phyloP scores from a whole-genome alignment of 2,113 vertebrate species.

The Ageneiosus marmoratus region DNA sequence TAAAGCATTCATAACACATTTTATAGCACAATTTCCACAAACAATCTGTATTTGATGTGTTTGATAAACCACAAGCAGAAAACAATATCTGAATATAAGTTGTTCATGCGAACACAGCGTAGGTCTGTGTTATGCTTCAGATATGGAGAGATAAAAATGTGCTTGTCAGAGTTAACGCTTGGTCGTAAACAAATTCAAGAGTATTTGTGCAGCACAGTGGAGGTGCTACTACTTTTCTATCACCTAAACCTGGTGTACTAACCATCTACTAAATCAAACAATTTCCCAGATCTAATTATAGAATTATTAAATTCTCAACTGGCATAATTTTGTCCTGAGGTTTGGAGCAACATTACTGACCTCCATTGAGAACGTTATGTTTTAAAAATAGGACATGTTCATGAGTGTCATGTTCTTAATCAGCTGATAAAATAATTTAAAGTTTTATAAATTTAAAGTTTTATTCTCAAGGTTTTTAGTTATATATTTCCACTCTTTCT shows the following conservation, averaged over 20 bases:
- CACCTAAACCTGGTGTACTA: neutral
- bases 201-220: neutral
- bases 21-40: neutral
- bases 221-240: neutral
- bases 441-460: no score
- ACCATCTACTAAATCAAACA: neutral
- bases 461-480: no score
- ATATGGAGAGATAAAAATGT: neutral
- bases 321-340: neutral
- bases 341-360: neutral
- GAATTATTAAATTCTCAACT: no score
- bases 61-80: neutral
- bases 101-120: neutral
- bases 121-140: neutral
- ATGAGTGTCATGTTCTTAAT: no score
- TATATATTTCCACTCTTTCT: no score
- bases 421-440: no score
- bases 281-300: no score
- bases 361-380: no score
- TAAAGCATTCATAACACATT: neutral
- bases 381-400: no score
- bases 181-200: no score
- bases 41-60: no score
- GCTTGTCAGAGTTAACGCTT: neutral
- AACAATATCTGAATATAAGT: neutral